These are phyloP conservation scores for Benthosema pterotum DNA, from an alignment of 2,797 vertebrate species.

Conservation along the genomic window DNA sequence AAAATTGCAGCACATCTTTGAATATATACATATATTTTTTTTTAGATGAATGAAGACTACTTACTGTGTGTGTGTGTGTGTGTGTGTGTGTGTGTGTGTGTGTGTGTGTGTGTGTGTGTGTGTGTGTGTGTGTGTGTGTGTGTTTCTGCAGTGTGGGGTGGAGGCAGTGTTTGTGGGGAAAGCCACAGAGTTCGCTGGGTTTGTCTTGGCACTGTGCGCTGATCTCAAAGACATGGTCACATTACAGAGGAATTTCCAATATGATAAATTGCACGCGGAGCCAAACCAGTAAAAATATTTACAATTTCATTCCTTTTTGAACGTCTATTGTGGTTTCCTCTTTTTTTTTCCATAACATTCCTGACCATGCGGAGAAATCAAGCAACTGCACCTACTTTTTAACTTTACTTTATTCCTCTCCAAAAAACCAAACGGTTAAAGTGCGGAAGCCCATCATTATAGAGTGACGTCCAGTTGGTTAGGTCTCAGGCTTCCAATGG, in stretches of 20 bases:
- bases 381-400: conserved; percentile 8
- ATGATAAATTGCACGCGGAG: neutral
- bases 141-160: neutral
- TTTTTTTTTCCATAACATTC: neutral
- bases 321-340: conserved; percentile 7
- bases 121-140: neutral
- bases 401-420: neutral
- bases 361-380: neutral
- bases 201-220: neutral
- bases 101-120: neutral
- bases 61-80: neutral
- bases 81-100: neutral
- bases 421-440: neutral
- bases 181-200: conserved; percentile 3
- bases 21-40: no score
- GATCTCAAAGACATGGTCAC: conserved; percentile 4
- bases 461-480: neutral
- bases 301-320: conserved; percentile 8
- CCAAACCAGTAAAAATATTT: conserved; percentile 22
- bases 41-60: no score
- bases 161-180: neutral
- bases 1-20: no score
- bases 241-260: conserved; percentile 8
- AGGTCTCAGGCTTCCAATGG: no score
- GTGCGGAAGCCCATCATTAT: neutral